Base-by-base conservation (phyloP, 2,888 invertebrate genomes). In the Pteria penguin region DNA sequence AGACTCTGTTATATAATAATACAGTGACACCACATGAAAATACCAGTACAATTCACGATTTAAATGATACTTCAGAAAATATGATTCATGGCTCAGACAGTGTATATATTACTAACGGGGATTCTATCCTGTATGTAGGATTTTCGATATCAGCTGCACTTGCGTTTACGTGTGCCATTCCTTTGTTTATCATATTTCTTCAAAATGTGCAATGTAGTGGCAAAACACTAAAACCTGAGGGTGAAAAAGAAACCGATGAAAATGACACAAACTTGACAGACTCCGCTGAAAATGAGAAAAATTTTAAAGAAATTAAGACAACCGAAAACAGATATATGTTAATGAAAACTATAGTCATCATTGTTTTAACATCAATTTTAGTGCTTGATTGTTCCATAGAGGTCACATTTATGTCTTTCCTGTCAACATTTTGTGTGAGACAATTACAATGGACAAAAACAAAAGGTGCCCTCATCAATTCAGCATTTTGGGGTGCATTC, bases 401-500 rank as follows among this genome's bases (percentile, higher is more conserved):
- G 29, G 76, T 72, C 57, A 63, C 72, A 8, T 68, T 67, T 11
- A 68, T 60, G 1, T 54, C 32, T 22, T 76, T 72, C 68, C 54
- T 76, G 55, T 62, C 68, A 27, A 60, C 75, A 4, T 78, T 78
- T 52, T 75, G 75, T 26, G 78, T 78, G 18, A 67, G 54, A 31
- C 69, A 78, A 24, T 55, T 78, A 11, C 63, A 68, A 3, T 72
- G 72, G 78, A 63, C 62, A 1, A 78, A 78, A 60, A 75, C 69
- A 22, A 52, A n/a, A n/a, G n/a, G n/a, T n/a, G n/a, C n/a, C n/a
- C n/a, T n/a, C n/a, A n/a, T n/a, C n/a, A n/a, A n/a, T n/a, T n/a
- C n/a, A n/a, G n/a, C n/a, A n/a, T n/a, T n/a, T n/a, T n/a, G n/a
- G n/a, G n/a, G n/a, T n/a, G n/a, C n/a, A n/a, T n/a, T n/a, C n/a